Conservation (phyloP, 2,888 invertebrate genomes). For the Hydrotaea diabolus region DNA sequence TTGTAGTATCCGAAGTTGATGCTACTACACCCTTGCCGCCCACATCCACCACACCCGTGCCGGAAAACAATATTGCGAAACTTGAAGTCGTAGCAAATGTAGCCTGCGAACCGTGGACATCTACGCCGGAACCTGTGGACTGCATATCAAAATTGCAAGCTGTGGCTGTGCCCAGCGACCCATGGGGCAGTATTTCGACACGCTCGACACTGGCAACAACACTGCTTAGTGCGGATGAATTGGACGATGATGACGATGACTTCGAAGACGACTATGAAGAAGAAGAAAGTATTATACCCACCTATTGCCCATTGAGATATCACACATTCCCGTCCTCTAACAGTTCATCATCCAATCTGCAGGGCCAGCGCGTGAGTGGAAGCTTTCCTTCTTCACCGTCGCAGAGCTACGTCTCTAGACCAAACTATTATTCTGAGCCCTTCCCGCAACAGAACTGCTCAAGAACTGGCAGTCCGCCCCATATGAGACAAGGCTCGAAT, state of each 20-base stretch:
- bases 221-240: slow-evolving; percentile 78
- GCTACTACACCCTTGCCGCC: slow-evolving; percentile 74
- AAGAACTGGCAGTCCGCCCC: slow-evolving; percentile 82
- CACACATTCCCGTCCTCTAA: slow-evolving; percentile 75
- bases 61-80: slow-evolving; percentile 80
- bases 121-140: slow-evolving; percentile 80
- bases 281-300: slow-evolving; percentile 80
- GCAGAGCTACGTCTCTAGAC: slow-evolving; percentile 77
- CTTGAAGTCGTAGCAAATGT: slow-evolving; percentile 80
- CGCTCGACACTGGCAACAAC: slow-evolving; percentile 80
- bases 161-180: slow-evolving; percentile 85
- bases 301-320: slow-evolving; percentile 79
- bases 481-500: slow-evolving; percentile 73
- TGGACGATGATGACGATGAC: slow-evolving; percentile 80
- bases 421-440: slow-evolving; percentile 80
- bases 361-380: slow-evolving; percentile 67
- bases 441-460: slow-evolving; percentile 81
- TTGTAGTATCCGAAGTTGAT: slow-evolving; percentile 70
- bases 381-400: slow-evolving; percentile 72
- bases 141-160: slow-evolving; percentile 86
- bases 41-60: slow-evolving; percentile 75
- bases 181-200: slow-evolving; percentile 81
- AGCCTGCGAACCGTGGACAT: slow-evolving; percentile 78
- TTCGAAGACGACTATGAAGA: slow-evolving; percentile 81
- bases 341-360: slow-evolving; percentile 68